A percentile compares a stretch with the other conserved stretches of the same genome.
These are phyloP conservation scores for Neuroterus valhalla DNA, from an alignment of 1,140 invertebrate genomes.

Conservation along the genomic window DNA sequence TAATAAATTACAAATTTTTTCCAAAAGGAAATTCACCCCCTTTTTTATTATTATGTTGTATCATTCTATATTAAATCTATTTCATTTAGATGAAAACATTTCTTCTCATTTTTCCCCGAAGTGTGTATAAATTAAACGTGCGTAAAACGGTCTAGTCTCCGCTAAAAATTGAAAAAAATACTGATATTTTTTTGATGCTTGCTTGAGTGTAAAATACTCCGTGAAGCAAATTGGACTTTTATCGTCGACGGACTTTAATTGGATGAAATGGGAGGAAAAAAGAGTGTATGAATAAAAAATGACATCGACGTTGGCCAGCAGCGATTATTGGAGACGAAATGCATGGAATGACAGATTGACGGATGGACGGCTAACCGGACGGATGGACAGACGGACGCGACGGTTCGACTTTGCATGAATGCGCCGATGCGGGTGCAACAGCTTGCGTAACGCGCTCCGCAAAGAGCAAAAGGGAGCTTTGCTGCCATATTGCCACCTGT, in stretches of 20 bases:
- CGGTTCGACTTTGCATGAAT: constrained; percentile 75
- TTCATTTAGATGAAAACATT: too few species aligned
- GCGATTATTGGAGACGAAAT: constrained; percentile 69
- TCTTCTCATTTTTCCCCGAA: too few species aligned
- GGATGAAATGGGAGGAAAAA: constrained; percentile 36
- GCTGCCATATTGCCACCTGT: constrained; percentile 71
- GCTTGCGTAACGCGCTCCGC: constrained; percentile 74
- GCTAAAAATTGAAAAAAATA: constrained; percentile 4
- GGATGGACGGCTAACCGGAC: constrained; percentile 60
- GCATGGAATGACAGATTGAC: constrained; percentile 62
- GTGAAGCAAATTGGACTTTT: constrained; percentile 28
- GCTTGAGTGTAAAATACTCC: constrained; percentile 13
- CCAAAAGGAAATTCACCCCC: too few species aligned
- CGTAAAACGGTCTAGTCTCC: too few species aligned
- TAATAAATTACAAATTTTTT: too few species aligned
- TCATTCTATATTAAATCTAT: too few species aligned
- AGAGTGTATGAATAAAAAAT: constrained; percentile 20
- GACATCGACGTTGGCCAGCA: constrained; percentile 43
- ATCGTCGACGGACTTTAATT: constrained; percentile 24
- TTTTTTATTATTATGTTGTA: too few species aligned
- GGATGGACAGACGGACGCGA: constrained; percentile 67
- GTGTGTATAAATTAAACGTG: too few species aligned
- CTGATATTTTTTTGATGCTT: neutral
- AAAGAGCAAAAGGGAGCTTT: constrained; percentile 72
- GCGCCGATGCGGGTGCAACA: constrained; percentile 76